Evolutionary conservation across 2,888 invertebrate species (phyloP), one percentile per base, ranked within the genome.

Genomic region (Amblyjoppa proteus): DNA sequence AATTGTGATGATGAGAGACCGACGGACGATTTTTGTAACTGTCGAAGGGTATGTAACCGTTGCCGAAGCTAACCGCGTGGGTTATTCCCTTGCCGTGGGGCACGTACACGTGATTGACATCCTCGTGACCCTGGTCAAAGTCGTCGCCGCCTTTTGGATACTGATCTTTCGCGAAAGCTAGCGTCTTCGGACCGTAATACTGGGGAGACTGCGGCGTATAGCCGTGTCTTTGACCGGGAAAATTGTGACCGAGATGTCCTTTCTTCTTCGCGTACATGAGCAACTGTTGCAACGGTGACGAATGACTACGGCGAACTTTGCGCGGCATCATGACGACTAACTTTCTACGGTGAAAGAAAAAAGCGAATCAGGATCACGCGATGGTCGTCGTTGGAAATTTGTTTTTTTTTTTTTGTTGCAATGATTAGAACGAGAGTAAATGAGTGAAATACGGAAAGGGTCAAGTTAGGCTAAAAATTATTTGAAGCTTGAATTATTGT

Each of bases 1-100:
- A 88, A 85, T 87, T 84, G 38, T 80, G 71, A 38, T 75, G 81
- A 51, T 84, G 81, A 7, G 83, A 41, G 85, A n/a, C 51, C 83
- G 84, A 45, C 73, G 78, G 7, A 66, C 82, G 87, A 20, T 89
- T 87, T 25, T 91, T 91, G 66, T 90, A 85, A 4, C 86, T 89
- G 6, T 90, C 92, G 77, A 91, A 92, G 3, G 93, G 93, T 1
- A 93, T 87, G 68, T 93, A 93, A 7, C 92, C 92, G 49, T 92
- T 91, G 4, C 93, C 92, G 68, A 88, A 93, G 1, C 91, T 79
- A 2, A 90, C 58, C 4, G 88, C 89, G 61, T 92, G 91, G 64
- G 81, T 87, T 68, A 91, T 87, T 6, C 89, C 90, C 70, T 92
- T 92, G 3, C 92, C 91, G n/a, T 93, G 89, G 0, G 93, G 92